phyloP scores from a whole-genome alignment of 2,888 invertebrate genomes.

The Aspidiotus destructor region DNA sequence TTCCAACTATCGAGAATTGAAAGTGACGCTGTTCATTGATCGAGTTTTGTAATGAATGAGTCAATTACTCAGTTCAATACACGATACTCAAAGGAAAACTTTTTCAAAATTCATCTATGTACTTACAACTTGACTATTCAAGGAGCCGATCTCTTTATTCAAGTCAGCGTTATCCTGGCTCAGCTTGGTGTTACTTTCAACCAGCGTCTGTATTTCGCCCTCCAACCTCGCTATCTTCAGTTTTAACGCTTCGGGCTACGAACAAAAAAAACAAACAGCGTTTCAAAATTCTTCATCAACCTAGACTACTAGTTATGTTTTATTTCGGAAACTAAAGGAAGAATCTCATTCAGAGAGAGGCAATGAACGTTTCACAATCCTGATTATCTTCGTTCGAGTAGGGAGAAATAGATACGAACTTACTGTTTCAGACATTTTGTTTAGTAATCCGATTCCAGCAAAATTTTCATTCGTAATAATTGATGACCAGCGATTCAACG shows the following conservation, averaged over 20 bases:
- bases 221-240: slow-evolving; percentile 4
- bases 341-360: slow-evolving; percentile 4
- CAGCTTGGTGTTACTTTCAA: slow-evolving; percentile 2
- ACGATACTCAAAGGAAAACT: slow-evolving; percentile 4
- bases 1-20: slow-evolving; percentile 1
- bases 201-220: slow-evolving; percentile 4
- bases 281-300: slow-evolving; percentile 4
- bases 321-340: slow-evolving; percentile 1
- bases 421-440: slow-evolving; percentile 4
- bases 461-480: neutral
- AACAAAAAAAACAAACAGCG: neutral
- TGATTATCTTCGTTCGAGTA: slow-evolving; percentile 4
- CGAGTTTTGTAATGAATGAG: slow-evolving; percentile 1
- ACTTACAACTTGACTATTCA: neutral
- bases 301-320: slow-evolving; percentile 1
- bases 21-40: slow-evolving; percentile 4
- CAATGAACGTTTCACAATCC: slow-evolving; percentile 4
- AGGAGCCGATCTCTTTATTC: slow-evolving; percentile 1
- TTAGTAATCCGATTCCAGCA: slow-evolving; percentile 1
- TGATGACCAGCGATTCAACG: slow-evolving; percentile 4
- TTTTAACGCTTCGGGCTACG: slow-evolving; percentile 4
- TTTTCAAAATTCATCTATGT: slow-evolving; percentile 4
- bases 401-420: slow-evolving; percentile 4
- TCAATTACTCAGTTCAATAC: slow-evolving; percentile 4
- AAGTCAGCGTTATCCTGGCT: slow-evolving; percentile 1